Evolutionary conservation across 2,797 vertebrate genomes (phyloP).

Genomic region (Kryptolebias ocellatus): DNA sequence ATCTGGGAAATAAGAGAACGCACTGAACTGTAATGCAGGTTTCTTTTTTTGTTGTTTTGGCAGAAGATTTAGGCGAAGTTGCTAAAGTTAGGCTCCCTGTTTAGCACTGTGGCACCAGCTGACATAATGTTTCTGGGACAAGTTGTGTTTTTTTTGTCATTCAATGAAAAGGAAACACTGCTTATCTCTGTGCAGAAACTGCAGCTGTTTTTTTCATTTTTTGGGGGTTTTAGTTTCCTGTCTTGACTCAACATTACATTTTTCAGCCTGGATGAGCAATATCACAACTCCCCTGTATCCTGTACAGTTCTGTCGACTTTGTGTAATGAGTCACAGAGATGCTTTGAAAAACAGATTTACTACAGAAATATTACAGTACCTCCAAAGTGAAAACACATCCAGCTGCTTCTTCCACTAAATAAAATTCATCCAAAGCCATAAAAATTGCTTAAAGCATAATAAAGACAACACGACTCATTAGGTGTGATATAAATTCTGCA

Average conservation of each 20-base stretch:
- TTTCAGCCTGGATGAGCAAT: neutral
- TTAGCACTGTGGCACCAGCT: no score
- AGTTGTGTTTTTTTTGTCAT: no score
- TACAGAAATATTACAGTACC: neutral
- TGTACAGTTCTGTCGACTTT: neutral
- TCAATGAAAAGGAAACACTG: neutral
- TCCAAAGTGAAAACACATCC: neutral
- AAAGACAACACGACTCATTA: no score
- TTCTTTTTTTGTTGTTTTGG: no score
- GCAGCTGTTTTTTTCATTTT: no score
- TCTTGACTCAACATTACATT: neutral
- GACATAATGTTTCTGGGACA: neutral
- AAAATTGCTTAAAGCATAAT: no score
- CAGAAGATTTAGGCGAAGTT: no score
- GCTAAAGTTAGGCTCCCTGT: no score
- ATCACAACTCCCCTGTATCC: neutral
- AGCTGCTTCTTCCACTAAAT: neutral
- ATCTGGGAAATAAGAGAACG: neutral
- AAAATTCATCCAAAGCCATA: neutral
- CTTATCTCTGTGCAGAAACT: neutral
- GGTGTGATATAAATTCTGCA: no score
- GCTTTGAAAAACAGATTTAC: neutral
- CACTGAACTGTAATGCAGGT: no score
- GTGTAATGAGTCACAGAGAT: no score
- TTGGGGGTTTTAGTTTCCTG: neutral